phyloP scores from a whole-genome alignment of 2,888 invertebrate genomes.

The Calliphora vomitoria region DNA sequence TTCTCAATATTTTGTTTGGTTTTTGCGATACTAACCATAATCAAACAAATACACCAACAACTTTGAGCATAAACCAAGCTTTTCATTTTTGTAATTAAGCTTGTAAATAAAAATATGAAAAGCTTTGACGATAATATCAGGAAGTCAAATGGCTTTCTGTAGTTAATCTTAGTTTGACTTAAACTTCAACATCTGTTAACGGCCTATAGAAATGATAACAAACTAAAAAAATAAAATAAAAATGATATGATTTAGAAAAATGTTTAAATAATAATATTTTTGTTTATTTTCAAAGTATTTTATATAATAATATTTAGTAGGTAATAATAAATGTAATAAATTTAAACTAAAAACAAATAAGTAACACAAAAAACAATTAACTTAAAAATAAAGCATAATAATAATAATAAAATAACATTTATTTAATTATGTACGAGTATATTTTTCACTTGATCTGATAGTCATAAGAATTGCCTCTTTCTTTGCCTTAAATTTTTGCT shows the following conservation, averaged over 20 bases:
- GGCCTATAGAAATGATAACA: slow-evolving; percentile 18
- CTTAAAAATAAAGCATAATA: slow-evolving; percentile 13
- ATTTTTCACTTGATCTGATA: slow-evolving; percentile 15
- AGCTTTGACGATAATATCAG: too few species aligned
- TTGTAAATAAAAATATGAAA: too few species aligned
- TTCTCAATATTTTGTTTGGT: too few species aligned
- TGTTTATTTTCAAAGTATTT: slow-evolving; percentile 42
- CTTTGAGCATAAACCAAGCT: too few species aligned
- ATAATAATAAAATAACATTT: slow-evolving; percentile 16
- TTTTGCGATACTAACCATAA: too few species aligned
- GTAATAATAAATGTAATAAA: slow-evolving; percentile 51
- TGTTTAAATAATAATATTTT: slow-evolving; percentile 54
- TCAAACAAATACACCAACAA: too few species aligned
- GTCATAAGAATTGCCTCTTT: slow-evolving; percentile 66
- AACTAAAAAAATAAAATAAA: slow-evolving; percentile 61
- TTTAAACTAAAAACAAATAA: slow-evolving; percentile 61
- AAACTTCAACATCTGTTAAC: not conserved
- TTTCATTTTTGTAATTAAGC: too few species aligned
- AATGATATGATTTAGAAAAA: not conserved
- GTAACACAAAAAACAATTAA: slow-evolving; percentile 59
- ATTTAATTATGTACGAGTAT: not conserved
- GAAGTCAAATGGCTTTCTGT: too few species aligned
- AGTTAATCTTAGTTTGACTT: too few species aligned
- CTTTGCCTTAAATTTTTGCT: slow-evolving; percentile 28
- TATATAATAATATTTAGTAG: not conserved